Evolutionary conservation across 2,113 vertebrate species (phyloP), one percentile per base, ranked within the genome.

Genomic region (Mellivora capensis): DNA sequence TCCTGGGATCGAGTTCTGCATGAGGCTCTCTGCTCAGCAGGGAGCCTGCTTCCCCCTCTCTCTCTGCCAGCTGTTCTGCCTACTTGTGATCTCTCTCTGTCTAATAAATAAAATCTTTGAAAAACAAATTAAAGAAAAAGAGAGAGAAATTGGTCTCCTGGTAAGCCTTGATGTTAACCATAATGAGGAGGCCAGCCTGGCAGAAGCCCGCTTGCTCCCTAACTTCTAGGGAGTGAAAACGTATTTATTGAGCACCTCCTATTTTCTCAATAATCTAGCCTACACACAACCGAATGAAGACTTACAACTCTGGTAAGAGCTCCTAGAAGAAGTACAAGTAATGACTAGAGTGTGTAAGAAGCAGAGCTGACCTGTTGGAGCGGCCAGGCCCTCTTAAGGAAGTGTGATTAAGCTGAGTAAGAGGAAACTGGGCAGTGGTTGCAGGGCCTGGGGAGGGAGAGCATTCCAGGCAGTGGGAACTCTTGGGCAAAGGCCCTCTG

Each of bases 201-300:
- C 64, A 39, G 59, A 81, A 31, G 37, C n/a, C 29, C 47, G 57
- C 59, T 39, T 44, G 37, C 8, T 88, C 64, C 25, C 44, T 90
- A 47, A 83, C 62, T 96, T 80, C 44, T 34, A 64, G 2, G 23
- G 71, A 87, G 52, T 64, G 39, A 84, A 94, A 84, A 72, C 93
- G 87, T 97, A 95, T 76, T 96, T 97, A 96, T 44, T 90, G 90
- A 97, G 83, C 92, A 93, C n/a, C 90, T 95, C 91, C 44, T 96
- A 74, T 94, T 92, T 93, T 87, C 87, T 80, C 91, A 62, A 90
- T 80, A 96, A 94, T 94, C 34, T 94, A 81, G 59, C 39, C 94
- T 82, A 74, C 61, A 85, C 31, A 84, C 59, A 88, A 82, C 25
- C 82, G 84, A 95, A 79, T 82, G 93, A 96, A 94, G 94, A 96